phyloP scores from a whole-genome alignment of 2,113 vertebrate species.

The Reinhardtius hippoglossoides region DNA sequence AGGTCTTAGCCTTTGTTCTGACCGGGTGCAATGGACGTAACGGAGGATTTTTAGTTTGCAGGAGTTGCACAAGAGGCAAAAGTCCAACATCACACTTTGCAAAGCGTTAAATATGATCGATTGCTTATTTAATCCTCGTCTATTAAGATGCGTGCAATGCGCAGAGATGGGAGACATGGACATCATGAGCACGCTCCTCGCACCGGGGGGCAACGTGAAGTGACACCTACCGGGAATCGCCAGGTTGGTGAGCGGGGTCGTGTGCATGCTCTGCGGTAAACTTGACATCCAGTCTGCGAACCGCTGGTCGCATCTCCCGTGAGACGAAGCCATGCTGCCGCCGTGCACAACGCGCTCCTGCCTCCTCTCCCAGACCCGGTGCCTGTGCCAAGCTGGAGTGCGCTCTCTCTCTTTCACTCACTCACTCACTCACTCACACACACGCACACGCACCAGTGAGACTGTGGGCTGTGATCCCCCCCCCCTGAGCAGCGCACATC shows the following conservation, averaged over 20 bases:
- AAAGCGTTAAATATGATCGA: neutral
- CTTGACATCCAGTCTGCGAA: conserved; percentile 96
- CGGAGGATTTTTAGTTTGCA: neutral
- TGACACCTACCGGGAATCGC: conserved; percentile 92
- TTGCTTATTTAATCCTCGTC: too few species aligned
- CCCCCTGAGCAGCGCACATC: conserved; percentile 72
- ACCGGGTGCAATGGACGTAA: neutral
- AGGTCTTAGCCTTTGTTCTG: conserved; percentile 68
- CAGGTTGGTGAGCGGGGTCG: conserved; percentile 90
- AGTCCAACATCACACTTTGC: conserved; percentile 32
- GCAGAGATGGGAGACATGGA: neutral
- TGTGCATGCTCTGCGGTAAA: conserved; percentile 91
- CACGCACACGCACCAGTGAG: neutral
- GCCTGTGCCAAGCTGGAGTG: conserved; percentile 66
- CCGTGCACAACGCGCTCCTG: conserved; percentile 42
- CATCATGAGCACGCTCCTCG: conserved; percentile 3
- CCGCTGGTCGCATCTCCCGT: conserved; percentile 89
- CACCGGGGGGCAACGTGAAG: neutral
- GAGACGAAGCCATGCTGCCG: conserved; percentile 92
- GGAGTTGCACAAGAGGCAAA: conserved; percentile 5
- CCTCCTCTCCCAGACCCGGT: conserved; percentile 58
- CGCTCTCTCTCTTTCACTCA: conserved; percentile 9
- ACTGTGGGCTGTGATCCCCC: neutral
- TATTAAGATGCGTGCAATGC: neutral
- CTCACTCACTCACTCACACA: conserved; percentile 4